Base-by-base conservation (phyloP, 2,888 invertebrate genomes). In the Scelioninae gen. 2 region DNA sequence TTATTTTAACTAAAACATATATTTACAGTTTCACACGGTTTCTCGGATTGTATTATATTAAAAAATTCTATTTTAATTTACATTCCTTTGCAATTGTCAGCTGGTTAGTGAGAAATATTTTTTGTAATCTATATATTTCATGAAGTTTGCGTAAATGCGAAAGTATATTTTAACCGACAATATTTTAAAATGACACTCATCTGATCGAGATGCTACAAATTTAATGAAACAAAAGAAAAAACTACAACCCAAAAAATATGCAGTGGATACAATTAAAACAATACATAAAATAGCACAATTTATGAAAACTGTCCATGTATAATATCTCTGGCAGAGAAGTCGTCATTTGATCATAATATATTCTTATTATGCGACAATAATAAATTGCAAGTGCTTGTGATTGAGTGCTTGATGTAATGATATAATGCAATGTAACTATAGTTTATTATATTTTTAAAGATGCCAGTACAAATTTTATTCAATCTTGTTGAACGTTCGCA, bases 311-410 rank as follows among this genome's bases (percentile, higher is more conserved):
- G n/a, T n/a, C n/a, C n/a, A n/a, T n/a, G n/a, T n/a, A n/a, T 37
- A 37, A 33, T 10, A 16, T 2, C 37, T 39, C 15, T 55, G 16
- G 0, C n/a, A 10, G 18, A 52, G 13, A 4, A 43, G 31, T 28
- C 25, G 33, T 31, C 1, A 53, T n/a, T n/a, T n/a, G n/a, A n/a
- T n/a, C n/a, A n/a, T n/a, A n/a, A n/a, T n/a, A 46, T 10, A 16
- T 61, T 18, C 45, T 33, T 31, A 4, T 50, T 50, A 55, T 5
- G 39, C 48, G 60, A 61, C 60, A 61, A 61, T 61, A 61, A 61
- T 18, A 37, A n/a, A 7, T 48, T 37, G 19, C 46, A 35, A 33
- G 9, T 4, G 11, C 10, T 60, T 25, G 46, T 60, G 60, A 60
- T 25, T 39, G 11, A 53, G 25, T 15, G 31, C 18, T n/a, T 25